Base-by-base conservation (phyloP, 2,113 vertebrate species). In the Ptychochromis oligacanthus region DNA sequence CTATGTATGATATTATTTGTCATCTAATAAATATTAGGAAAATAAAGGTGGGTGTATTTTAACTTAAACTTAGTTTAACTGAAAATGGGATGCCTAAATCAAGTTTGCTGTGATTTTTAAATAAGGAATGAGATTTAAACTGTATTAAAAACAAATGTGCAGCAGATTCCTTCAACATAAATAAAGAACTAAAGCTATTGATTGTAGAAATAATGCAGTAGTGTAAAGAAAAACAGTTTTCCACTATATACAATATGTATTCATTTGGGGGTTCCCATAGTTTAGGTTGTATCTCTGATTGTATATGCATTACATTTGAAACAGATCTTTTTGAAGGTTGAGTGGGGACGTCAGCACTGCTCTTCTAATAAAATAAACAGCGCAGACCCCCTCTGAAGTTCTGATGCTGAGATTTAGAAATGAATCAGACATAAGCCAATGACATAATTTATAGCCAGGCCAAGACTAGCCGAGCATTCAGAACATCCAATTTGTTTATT, bases 381-480 rank as follows among this genome's bases (percentile, higher is more conserved):
- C 34, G 70, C 10, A 22, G 2, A 26, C 17, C 22, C 12, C 24
- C 46, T 58, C 38, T n/a, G 40, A 11, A 31, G 5, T 55, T 7
- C 14, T 61, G 11, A 67, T 43, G 18, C 28, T 76, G 52, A 83
- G 77, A 31, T 28, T 79, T 22, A 5, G 20, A 82, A 79, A 83
- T 26, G 2, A 90, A 75, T 74, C n/a, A 43, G 26, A 43, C 40
- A 11, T 38, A 22, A 77, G 54, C 9, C 40, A n/a, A 18, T 46
- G 59, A 88, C 64, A 46, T 86, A 54, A 86, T 82, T 75, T 78
- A 72, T 28, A 31, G 56, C 49, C 72, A 31, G 38, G 22, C 46
- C 56, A 76, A 83, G 54, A 77, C 46, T 59, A 15, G 75, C 3
- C 28, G 12, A 79, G 77, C 77, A 77, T 88, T 76, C 70, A 74